phyloP scores from a whole-genome alignment of 1,140 invertebrate genomes.

The Camponotus vicinus region DNA sequence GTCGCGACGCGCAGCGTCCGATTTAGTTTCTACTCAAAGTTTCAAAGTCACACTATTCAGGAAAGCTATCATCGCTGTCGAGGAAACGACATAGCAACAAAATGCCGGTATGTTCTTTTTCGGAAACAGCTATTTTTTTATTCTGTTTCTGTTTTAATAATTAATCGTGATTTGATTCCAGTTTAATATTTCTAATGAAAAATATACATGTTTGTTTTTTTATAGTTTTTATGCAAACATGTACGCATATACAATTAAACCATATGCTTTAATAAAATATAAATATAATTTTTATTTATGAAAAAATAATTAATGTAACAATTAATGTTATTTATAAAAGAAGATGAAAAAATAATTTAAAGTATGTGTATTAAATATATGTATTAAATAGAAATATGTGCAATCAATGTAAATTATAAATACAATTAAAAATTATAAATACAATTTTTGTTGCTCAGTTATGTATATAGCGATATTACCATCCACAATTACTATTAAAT shows the following conservation, averaged over 20 bases:
- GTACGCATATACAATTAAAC: no score
- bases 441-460: background rate
- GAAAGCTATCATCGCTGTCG: conserved; percentile 34
- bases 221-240: background rate
- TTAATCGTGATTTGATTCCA: background rate
- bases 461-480: background rate
- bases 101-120: conserved; percentile 82
- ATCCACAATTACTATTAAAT: background rate
- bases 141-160: background rate
- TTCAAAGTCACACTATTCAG: conserved; percentile 74
- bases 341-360: background rate
- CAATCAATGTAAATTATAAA: background rate
- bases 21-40: conserved; percentile 82
- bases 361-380: background rate
- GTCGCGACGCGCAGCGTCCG: conserved; percentile 81
- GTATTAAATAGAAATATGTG: no score
- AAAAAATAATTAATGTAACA: background rate
- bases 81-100: conserved; percentile 64
- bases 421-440: background rate
- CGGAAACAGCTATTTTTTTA: background rate
- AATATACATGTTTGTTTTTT: background rate
- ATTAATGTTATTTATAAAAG: background rate
- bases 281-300: background rate
- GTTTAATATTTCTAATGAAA: background rate
- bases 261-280: background rate